phyloP scores from a whole-genome alignment of 2,113 vertebrate genomes.

The Calypte anna region DNA sequence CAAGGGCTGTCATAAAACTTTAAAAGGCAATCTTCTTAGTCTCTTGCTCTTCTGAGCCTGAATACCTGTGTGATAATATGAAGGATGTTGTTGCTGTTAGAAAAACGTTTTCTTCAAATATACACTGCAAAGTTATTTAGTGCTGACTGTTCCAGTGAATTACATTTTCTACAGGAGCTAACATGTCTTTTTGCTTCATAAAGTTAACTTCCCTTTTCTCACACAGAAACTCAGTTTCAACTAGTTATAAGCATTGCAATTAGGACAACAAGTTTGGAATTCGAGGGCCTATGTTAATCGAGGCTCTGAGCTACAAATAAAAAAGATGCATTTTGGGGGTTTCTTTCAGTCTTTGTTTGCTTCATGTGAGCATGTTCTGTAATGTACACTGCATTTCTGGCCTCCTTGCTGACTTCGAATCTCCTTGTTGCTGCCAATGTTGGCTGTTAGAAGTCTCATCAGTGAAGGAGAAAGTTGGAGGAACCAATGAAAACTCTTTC shows the following conservation, averaged over 20 bases:
- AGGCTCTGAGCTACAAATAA: not conserved
- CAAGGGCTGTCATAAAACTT: not conserved
- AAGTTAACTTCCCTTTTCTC: not conserved
- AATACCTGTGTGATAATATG: not conserved
- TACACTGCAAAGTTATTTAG: accelerated
- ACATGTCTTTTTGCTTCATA: not conserved
- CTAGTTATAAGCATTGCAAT: not conserved
- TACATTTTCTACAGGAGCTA: not conserved
- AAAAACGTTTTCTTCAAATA: not conserved
- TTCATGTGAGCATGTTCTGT: not conserved
- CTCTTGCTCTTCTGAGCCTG: not conserved
- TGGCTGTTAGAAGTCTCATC: not conserved
- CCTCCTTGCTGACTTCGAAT: not conserved
- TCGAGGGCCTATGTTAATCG: not conserved
- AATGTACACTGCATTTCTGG: not conserved
- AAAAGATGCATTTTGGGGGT: not conserved
- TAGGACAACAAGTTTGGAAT: not conserved
- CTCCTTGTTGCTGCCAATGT: not conserved
- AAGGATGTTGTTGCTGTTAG: not conserved
- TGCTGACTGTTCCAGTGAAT: not conserved
- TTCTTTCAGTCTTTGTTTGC: not conserved
- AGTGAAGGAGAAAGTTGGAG: not conserved
- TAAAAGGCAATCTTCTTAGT: not conserved
- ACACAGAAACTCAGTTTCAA: not conserved
- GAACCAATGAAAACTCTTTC: not conserved